phyloP scores from a whole-genome alignment of 1,140 invertebrate species.

The Caenorhabditis tropicalis region DNA sequence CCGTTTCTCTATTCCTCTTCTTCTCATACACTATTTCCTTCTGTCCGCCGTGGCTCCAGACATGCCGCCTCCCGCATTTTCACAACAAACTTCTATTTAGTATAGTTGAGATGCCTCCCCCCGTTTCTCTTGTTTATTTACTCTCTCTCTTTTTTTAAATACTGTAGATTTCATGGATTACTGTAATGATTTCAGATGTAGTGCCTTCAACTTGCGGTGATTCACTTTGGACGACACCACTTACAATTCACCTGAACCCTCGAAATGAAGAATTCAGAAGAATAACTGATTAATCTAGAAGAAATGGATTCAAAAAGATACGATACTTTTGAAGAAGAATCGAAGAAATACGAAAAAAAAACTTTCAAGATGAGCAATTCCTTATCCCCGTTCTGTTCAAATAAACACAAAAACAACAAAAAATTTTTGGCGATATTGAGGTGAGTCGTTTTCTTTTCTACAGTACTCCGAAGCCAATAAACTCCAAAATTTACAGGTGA shows the following conservation, averaged over 20 bases:
- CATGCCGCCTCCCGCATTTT: not conserved
- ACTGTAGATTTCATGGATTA: not conserved
- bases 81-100: not conserved
- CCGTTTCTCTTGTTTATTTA: not conserved
- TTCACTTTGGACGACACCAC: constrained; percentile 6
- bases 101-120: not conserved
- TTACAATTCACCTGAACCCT: too few relatives aligned
- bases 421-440: constrained; percentile 19
- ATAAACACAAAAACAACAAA: not conserved
- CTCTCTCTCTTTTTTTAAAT: not conserved
- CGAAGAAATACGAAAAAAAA: not conserved
- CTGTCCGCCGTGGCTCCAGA: not conserved
- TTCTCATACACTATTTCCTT: not conserved
- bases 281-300: not conserved
- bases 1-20: not conserved
- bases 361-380: not conserved
- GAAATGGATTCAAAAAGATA: not conserved
- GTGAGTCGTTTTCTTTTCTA: not conserved
- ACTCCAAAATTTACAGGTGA: not conserved
- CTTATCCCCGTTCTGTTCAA: not conserved
- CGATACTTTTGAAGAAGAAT: not conserved
- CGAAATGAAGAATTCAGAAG: not conserved
- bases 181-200: not conserved
- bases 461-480: not conserved
- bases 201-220: not conserved